A percentile compares a stretch with the other conserved stretches of the same genome.
Evolutionary conservation across 1,140 invertebrate species (phyloP).

Genomic region (Zophobas morio): DNA sequence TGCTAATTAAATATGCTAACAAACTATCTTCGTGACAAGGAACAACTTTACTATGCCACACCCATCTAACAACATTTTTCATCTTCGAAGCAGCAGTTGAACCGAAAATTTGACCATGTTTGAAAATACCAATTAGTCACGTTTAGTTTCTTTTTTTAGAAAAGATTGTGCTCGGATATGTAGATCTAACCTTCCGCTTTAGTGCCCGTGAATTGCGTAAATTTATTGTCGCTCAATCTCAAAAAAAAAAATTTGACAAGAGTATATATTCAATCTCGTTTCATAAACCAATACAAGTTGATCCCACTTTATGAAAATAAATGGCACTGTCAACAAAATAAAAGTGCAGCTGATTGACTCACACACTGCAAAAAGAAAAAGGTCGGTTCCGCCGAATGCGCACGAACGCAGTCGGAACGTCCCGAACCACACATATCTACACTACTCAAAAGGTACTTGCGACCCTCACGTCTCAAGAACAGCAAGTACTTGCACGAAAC

Average conservation of each 20-base stretch:
- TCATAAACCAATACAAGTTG: slow-evolving; percentile 27
- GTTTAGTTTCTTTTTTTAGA: slow-evolving; percentile 14
- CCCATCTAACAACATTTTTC: slow-evolving; percentile 35
- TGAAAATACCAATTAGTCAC: slow-evolving; percentile 22
- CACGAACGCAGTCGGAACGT: background rate
- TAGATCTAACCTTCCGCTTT: slow-evolving; percentile 6
- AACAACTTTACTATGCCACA: slow-evolving; percentile 54
- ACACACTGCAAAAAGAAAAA: slow-evolving; percentile 4
- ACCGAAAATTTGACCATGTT: slow-evolving; percentile 2
- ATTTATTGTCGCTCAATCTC: slow-evolving; percentile 47
- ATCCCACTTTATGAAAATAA: slow-evolving; percentile 36
- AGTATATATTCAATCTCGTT: background rate
- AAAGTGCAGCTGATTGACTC: slow-evolving; percentile 19
- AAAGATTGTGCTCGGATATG: slow-evolving; percentile 33
- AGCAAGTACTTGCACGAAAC: slow-evolving; percentile 27
- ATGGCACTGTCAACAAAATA: slow-evolving; percentile 35
- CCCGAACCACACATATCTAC: background rate
- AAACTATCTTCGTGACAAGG: slow-evolving; percentile 48
- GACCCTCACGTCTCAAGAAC: background rate
- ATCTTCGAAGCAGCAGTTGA: slow-evolving; percentile 46
- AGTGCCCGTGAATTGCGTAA: slow-evolving; percentile 37
- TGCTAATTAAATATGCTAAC: slow-evolving; percentile 48
- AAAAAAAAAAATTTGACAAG: slow-evolving; percentile 10
- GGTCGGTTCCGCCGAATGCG: slow-evolving; percentile 2
- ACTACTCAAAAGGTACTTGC: slow-evolving; percentile 1